Evolutionary conservation across 2,888 invertebrate species (phyloP), one percentile per base, ranked within the genome.

Genomic region (Drosophila heteroneura): DNA sequence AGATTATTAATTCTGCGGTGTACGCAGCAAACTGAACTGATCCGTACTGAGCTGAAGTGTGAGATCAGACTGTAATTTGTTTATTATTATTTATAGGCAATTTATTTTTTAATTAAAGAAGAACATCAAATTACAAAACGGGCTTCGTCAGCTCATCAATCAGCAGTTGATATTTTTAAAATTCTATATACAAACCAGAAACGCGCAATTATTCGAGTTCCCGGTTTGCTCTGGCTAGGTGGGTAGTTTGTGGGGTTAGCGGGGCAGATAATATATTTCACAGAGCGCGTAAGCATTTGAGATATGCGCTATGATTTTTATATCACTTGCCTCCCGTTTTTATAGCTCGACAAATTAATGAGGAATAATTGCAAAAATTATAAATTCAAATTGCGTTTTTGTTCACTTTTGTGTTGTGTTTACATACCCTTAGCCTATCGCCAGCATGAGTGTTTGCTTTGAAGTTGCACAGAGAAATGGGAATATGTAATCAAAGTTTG

Each of bases 321-420:
- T 84, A 84, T 84, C 80, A 85, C 76, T 84, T 81, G 82, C 56
- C 67, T 65, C 62, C 35, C 35, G 53, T 74, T 77, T 79, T 89
- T 87, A 85, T 78, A 47, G 77, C 76, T 54, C 62, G 61, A 65
- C 76, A 86, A 86, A 88, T 85, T 83, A 88, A 89, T 85, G 87
- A 78, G 71, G 84, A 71, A 89, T 86, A 86, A 86, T 89, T 86
- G 89, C 87, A 74, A 86, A 87, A 87, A 86, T 86, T 89, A 86
- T 80, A 86, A 87, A 86, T 86, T 86, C 89, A 86, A 86, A 89
- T 86, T 80, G 75, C 78, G 83, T 87, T 80, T 71, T 71, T 81
- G 64, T 58, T 44, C 62, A 72, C 54, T 69, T 70, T 64, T 67
- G 67, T 60, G 56, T 41, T 44, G 47, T 39, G 47, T 60, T 60